Evolutionary conservation across 23 tunicate genomes (phyloP), one percentile per base, ranked within the genome.

Genomic region (Halocynthia aurantium): DNA sequence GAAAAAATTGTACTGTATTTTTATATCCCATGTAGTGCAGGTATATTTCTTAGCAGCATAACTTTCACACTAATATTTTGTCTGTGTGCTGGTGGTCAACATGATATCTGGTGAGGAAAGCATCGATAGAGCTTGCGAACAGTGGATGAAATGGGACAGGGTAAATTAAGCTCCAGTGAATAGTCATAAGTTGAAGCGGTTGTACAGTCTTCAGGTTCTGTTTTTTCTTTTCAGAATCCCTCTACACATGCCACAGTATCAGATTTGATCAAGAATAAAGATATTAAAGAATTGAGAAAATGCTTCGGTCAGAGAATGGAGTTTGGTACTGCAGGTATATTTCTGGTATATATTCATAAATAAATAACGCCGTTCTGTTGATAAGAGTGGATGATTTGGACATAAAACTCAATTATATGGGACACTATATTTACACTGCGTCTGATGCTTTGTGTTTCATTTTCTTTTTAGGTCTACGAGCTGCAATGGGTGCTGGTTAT

Each of bases 401-500:
- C 4, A 31, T 31, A 31, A 31, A 31, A 31, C 44, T 31, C 44
- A 31, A 31, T 31, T 31, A 31, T 31, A 31, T 31, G 44, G n/a
- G 15, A n/a, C 4, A 2, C 17, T 58, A 58, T 58, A 58, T 58
- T 13, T 58, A 13, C 2, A n/a, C 17, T 13, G 17, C 63, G 2
- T 58, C n/a, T 58, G 17, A 58, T 58, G 15, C 63, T 13, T 58
- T 58, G 2, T 58, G 17, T 13, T 58, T 58, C 4, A 2, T 58
- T 58, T 58, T 58, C 63, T n/a, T 58, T 61, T 0, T 49, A 92
- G 99, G 99, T 10, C 69, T 94, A 18, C 76, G 99, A 31, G 99
- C 99, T 19, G 86, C 78, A 65, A 94, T 94, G 99, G 99, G 95
- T 8, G 82, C 91, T 70, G 99, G 99, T 50, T 90, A 82, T 77